Evolutionary conservation across 2,113 vertebrate species (phyloP).

Genomic region (Ahaetulla prasina): DNA sequence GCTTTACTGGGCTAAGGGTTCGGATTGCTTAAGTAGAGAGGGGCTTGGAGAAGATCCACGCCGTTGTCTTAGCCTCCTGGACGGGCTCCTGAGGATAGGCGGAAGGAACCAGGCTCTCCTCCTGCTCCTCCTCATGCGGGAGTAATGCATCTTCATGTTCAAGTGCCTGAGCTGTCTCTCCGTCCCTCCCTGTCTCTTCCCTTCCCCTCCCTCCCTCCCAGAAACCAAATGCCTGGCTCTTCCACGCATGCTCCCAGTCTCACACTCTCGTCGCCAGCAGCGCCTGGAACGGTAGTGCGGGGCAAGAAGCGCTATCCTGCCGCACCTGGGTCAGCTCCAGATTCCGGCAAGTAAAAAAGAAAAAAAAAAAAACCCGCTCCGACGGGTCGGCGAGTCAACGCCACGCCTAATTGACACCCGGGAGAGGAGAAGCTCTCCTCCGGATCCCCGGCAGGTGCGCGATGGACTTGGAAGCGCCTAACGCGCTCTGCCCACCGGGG

Average conservation of each 20-base stretch:
- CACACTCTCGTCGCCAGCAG: slow-evolving; percentile 17
- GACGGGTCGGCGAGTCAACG: not conserved
- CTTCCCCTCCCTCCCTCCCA: not conserved
- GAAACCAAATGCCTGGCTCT: slow-evolving; percentile 1
- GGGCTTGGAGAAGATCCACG: too few relatives aligned
- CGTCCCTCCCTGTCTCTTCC: not conserved
- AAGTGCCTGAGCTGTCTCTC: not conserved
- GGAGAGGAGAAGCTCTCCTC: not conserved
- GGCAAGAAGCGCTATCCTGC: not conserved
- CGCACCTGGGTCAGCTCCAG: slow-evolving; percentile 2
- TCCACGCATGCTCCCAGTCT: slow-evolving; percentile 27
- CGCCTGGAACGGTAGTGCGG: slow-evolving; percentile 20
- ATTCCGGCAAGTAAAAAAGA: slow-evolving; percentile 28
- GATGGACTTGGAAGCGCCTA: not conserved
- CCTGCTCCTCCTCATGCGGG: not conserved
- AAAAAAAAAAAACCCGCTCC: not conserved
- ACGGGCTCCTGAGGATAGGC: not conserved
- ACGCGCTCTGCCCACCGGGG: not conserved
- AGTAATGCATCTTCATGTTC: not conserved
- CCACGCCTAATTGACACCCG: not conserved
- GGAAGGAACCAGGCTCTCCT: not conserved
- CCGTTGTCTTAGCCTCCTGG: not conserved
- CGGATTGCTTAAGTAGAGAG: not conserved
- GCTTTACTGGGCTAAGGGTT: not conserved
- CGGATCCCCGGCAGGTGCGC: not conserved